These are phyloP conservation scores for Hippolais icterina DNA, from an alignment of 2,113 vertebrate genomes.

Conservation along the genomic window DNA sequence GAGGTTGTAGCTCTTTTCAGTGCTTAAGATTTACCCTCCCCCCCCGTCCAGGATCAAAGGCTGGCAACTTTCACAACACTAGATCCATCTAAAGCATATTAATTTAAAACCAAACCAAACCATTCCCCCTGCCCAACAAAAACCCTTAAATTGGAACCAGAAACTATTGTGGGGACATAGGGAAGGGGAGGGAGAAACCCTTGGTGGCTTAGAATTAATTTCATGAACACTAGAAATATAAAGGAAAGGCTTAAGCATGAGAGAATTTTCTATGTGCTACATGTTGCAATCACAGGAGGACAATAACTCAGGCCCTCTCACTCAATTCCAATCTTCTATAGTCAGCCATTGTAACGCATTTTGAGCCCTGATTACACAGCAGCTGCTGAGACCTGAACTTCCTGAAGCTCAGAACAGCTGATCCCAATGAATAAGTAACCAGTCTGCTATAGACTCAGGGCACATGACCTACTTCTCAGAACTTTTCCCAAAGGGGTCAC, in stretches of 20 bases:
- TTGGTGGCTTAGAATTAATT: slow-evolving; percentile 47
- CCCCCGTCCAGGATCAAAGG: neutral
- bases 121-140: neutral
- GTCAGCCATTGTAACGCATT: slow-evolving; percentile 26
- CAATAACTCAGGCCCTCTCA: slow-evolving; percentile 57
- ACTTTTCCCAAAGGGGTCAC: slow-evolving; percentile 37
- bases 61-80: neutral
- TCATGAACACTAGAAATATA: slow-evolving; percentile 12
- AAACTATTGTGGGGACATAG: neutral
- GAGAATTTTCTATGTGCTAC: slow-evolving; percentile 18
- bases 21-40: neutral
- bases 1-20: neutral
- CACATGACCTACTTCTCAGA: slow-evolving; percentile 55
- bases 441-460: neutral
- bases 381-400: slow-evolving; percentile 60
- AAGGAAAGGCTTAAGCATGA: slow-evolving; percentile 27
- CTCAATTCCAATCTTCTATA: slow-evolving; percentile 48
- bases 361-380: slow-evolving; percentile 39
- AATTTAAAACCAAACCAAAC: neutral
- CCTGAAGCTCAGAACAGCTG: slow-evolving; percentile 52
- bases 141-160: slow-evolving; percentile 8
- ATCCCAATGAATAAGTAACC: slow-evolving; percentile 53
- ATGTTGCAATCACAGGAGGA: slow-evolving; percentile 29
- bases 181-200: neutral
- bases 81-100: neutral